phyloP scores from a whole-genome alignment of 2,113 vertebrate genomes.

The Zosterops borbonicus region DNA sequence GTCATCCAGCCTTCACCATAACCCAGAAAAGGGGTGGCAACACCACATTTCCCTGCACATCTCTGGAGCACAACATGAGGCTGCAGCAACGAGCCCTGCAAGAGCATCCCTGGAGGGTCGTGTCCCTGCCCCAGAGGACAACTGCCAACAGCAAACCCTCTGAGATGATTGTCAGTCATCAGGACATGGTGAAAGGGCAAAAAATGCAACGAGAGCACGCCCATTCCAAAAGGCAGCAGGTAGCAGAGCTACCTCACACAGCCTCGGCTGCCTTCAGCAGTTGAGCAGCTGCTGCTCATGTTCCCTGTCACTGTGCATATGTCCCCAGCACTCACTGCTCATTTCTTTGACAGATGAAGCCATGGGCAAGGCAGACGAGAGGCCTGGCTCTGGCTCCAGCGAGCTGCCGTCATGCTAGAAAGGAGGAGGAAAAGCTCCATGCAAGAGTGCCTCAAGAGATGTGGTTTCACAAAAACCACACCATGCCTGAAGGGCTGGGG shows the following conservation, averaged over 20 bases:
- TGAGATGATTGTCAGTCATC: not conserved
- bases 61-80: not conserved
- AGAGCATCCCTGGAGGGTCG: not conserved
- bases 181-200: not conserved
- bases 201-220: not conserved
- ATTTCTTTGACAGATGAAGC: conserved; percentile 14
- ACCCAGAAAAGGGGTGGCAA: not conserved
- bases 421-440: not conserved
- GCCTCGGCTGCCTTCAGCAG: not conserved
- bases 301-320: not conserved
- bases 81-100: not conserved
- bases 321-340: not conserved
- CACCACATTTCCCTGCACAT: accelerated
- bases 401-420: not conserved
- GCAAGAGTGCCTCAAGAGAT: not conserved
- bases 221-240: not conserved
- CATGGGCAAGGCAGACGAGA: not conserved
- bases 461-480: not conserved
- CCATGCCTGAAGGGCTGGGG: not conserved
- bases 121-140: accelerated
- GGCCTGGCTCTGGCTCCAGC: not conserved
- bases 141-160: not conserved
- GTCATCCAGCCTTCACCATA: not conserved
- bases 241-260: not conserved
- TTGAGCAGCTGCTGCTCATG: not conserved